Base-by-base conservation (phyloP, 2,888 invertebrate species). In the Thymelicus acteon region DNA sequence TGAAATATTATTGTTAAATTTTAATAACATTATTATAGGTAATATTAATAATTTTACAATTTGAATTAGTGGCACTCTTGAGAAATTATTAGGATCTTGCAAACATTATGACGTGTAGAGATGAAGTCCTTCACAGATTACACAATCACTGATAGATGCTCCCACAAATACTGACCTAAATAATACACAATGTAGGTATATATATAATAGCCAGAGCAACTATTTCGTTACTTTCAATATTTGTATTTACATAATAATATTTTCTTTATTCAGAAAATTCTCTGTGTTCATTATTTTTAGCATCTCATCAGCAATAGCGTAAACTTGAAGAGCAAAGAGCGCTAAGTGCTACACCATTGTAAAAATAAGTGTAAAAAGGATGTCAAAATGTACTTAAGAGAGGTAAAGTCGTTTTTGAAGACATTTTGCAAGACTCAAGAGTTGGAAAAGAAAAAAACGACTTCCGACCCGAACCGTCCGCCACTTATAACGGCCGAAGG, bases 361-460 rank as follows among this genome's bases (percentile, higher is more conserved):
- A 78, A 80, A 83, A 83, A 82, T 77, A 82, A 79, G 78, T 78
- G 75, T 74, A 78, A 80, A 84, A 83, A 84, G 86, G 83, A 91
- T 85, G 85, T 87, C 83, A 83, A 87, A 91, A 90, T 83, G 88
- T 88, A 88, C 91, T 91, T 88, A 85, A 84, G 80, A 82, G 82
- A 82, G 84, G 86, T 86, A 89, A 91, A 89, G 87, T 90, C 87
- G 85, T 88, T 90, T 89, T 85, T 77, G 85, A 88, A 91, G 90
- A 91, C 87, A 89, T 92, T 93, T 92, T 86, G 90, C 90, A 83
- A 83, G 80, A 84, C 86, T 85, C 85, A 80, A 92, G 91, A 88
- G 88, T 88, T 88, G 87, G 83, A 82, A 83, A 81, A 81, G 81
- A 82, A 86, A 92, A 91, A 91, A 85, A 80, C 82, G 85, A 84